These are phyloP conservation scores for Oncopodura yosiiana DNA, from an alignment of 1,140 invertebrate genomes.

Conservation along the genomic window DNA sequence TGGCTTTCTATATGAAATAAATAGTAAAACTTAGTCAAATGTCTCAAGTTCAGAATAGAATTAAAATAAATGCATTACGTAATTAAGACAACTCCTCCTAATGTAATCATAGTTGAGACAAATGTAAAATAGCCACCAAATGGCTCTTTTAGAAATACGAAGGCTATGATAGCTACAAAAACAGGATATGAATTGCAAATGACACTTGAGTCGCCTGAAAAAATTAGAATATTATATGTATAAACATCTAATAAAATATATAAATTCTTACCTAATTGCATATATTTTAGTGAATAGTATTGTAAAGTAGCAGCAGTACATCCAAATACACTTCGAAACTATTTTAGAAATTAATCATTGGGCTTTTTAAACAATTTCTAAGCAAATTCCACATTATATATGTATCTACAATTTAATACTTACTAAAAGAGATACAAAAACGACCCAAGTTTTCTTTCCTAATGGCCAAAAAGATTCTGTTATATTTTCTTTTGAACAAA, in stretches of 20 bases:
- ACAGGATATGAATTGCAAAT: constrained; percentile 34
- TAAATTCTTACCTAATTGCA: too few species aligned
- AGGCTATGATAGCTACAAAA: constrained; percentile 24
- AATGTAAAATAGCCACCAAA: constrained; percentile 28
- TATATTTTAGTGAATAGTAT: constrained; percentile 33
- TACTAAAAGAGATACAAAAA: constrained; percentile 28
- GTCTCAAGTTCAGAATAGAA: too few species aligned
- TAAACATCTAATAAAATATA: too few species aligned
- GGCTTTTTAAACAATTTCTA: background rate
- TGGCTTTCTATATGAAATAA: too few species aligned
- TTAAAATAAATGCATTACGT: too few species aligned
- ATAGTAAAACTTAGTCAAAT: too few species aligned
- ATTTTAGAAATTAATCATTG: constrained; percentile 1
- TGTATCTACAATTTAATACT: background rate
- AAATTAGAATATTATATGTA: too few species aligned
- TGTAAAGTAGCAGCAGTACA: constrained; percentile 32
- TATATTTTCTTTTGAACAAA: constrained; percentile 16
- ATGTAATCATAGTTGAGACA: constrained; percentile 22
- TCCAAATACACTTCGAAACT: constrained; percentile 31
- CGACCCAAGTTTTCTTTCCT: constrained; percentile 5
- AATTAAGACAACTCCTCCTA: constrained; percentile 22
- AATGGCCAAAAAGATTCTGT: constrained; percentile 26
- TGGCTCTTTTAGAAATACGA: constrained; percentile 22
- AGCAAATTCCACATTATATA: background rate
- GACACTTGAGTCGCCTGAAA: constrained; percentile 28